A percentile compares a stretch with the other conserved stretches of the same genome.
phyloP scores from a whole-genome alignment of 2,888 invertebrate species.

The Apamea anceps region DNA sequence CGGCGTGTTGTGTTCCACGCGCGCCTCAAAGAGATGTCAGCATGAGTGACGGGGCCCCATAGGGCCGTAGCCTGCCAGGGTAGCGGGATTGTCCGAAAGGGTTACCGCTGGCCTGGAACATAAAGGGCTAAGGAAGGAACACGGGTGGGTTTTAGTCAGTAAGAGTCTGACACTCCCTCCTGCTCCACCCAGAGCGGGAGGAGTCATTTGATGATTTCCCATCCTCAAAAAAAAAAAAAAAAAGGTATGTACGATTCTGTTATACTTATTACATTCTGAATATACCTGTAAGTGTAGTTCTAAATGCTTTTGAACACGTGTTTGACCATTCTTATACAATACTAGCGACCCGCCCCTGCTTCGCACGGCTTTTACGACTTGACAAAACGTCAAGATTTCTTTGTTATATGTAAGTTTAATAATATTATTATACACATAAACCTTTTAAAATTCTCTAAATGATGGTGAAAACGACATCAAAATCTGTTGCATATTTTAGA shows the following conservation, averaged over 20 bases:
- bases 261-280: conserved; percentile 10
- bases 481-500: background rate
- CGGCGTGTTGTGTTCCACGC: too few relatives aligned
- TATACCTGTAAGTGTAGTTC: background rate
- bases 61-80: too few relatives aligned
- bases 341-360: background rate
- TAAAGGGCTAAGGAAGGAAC: too few relatives aligned
- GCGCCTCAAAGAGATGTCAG: too few relatives aligned
- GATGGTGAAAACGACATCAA: background rate
- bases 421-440: background rate
- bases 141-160: too few relatives aligned
- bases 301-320: background rate
- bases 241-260: conserved; percentile 22
- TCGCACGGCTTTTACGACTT: background rate
- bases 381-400: background rate
- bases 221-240: too few relatives aligned
- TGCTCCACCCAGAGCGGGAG: too few relatives aligned
- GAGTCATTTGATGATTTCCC: too few relatives aligned
- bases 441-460: background rate
- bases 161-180: too few relatives aligned
- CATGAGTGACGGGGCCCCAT: too few relatives aligned
- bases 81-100: too few relatives aligned
- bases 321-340: background rate
- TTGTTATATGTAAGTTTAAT: background rate
- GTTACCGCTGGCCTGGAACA: too few relatives aligned